Evolutionary conservation across 2,113 vertebrate species (phyloP), one percentile per base, ranked within the genome.

Genomic region (Vulpes lagopus): DNA sequence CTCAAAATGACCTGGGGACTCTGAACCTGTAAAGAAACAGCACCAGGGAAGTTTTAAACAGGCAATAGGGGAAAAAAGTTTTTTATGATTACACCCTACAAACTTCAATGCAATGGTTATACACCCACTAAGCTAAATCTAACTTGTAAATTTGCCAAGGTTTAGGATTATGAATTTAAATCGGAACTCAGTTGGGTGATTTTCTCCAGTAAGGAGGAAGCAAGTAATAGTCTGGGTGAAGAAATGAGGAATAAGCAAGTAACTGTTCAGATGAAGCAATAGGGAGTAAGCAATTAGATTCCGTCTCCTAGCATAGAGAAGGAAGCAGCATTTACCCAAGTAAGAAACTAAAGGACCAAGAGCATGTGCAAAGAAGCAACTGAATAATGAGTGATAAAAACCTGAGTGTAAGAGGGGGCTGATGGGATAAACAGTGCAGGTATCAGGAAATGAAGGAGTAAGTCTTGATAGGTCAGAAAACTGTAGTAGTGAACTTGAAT

Each of bases 91-190:
- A 65, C 0, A 89, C 12, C 16, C n/a, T 73, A 79, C 17, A 89
- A 89, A 86, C 17, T n/a, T 43, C 69, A 88, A 80, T 17, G 16
- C 62, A 79, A 85, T 65, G 25, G 57, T 89, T 94, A 84, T 2
- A 89, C 5, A 67, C 2, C 14, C 20, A 62, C 64, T 81, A 80
- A 65, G 43, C 74, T 59, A 79, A 84, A 80, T 49, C 55, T 55
- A 55, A 43, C 43, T 43, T 43, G 43, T 57, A 95, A 83, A 83
- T 91, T 1, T 76, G 67, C 23, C 55, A 62, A 85, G 38, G 71
- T 30, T 65, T 73, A 79, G 85, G 51, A 89, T 30, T 32, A 60
- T 67, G n/a, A 80, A 76, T 85, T 92, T 92, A 89, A 67, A 85
- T 3, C 82, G 64, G n/a, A 97, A 86, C 14, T 90, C 80, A 64